These are phyloP conservation scores for Orchestes rusci DNA, from an alignment of 2,888 invertebrate genomes.

Conservation along the genomic window DNA sequence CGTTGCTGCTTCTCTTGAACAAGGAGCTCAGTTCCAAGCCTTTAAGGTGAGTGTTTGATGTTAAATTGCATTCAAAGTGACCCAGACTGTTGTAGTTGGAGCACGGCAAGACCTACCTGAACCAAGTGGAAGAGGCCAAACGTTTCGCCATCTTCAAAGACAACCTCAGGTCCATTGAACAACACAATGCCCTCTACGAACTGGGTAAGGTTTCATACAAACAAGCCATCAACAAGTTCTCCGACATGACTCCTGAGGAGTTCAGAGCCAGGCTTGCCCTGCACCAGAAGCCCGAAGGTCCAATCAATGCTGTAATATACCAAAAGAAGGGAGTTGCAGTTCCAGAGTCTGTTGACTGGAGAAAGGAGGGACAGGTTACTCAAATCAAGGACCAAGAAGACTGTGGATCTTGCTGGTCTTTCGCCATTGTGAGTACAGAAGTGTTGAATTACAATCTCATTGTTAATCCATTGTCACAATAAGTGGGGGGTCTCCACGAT, in stretches of 20 bases:
- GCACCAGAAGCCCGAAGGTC: conserved; percentile 4
- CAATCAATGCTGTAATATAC: conserved; percentile 1
- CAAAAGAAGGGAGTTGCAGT: conserved; percentile 10
- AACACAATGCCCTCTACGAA: conserved; percentile 25
- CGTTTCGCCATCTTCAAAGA: conserved; percentile 23
- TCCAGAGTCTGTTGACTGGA: conserved; percentile 29
- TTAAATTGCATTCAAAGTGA: not conserved
- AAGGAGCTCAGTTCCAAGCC: conserved; percentile 4
- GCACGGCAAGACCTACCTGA: conserved; percentile 19
- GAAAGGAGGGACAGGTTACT: conserved; percentile 28
- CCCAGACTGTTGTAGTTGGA: conserved; percentile 6
- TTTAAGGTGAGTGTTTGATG: conserved; percentile 7
- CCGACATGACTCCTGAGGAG: conserved; percentile 27
- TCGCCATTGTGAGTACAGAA: conserved; percentile 24
- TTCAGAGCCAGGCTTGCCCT: conserved; percentile 15
- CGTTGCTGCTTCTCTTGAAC: conserved; percentile 7
- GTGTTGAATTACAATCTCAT: conserved; percentile 1
- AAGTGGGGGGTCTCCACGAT: no score
- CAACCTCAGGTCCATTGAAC: conserved; percentile 21
- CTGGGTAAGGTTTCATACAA: conserved; percentile 15
- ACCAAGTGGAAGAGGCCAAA: conserved; percentile 22
- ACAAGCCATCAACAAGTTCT: conserved; percentile 24
- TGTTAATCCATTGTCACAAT: no score
- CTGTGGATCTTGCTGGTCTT: conserved; percentile 30
- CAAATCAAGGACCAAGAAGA: conserved; percentile 27